Base-by-base conservation (phyloP, 2,888 invertebrate species). In the Lobophora halterata region DNA sequence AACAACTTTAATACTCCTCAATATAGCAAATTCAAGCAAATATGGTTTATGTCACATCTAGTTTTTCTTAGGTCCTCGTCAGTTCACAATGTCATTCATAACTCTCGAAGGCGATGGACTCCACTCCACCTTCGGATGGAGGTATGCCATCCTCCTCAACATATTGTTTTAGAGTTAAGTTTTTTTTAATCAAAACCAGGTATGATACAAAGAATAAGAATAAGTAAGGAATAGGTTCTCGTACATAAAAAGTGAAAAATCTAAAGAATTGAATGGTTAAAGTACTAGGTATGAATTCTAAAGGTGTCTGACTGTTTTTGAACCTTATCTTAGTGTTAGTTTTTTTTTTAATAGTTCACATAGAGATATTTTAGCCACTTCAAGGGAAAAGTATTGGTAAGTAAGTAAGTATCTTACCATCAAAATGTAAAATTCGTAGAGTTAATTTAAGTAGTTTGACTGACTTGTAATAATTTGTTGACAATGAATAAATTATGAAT, bases 51-150 rank as follows among this genome's bases (percentile, higher is more conserved):
- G 10, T 9, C 28, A 17, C 17, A 27, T 35, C 34, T 13, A 19
- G 17, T 9, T 6, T 28, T 28, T 16, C 14, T 13, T 16, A 17
- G 18, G 20, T 38, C 19, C 5, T 13, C 5, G 16, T 9, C 32
- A 31, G 23, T 37, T 11, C 29, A 30, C 34, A 41, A 44, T 37
- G 46, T 44, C 51, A 46, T 46, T 49, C 49, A 52, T 49, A 49
- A 49, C 41, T 51, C 44, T 33, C 14, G 12, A 27, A 30, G 41
- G 10, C 48, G 27, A 34, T 39, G 38, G 36, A 37, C 43, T 35
- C 38, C 13, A 24, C 29, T 26, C 21, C 9, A 32, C 29, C 16
- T 35, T 24, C 11, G 34, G 35, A 31, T 33, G 14, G 38, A 39
- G 41, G 24, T 45, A 33, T 33, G 37, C 28, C 21, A 35, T 28